These are phyloP conservation scores for Drosophila bocki DNA, from an alignment of 1,140 invertebrate genomes.

Conservation along the genomic window DNA sequence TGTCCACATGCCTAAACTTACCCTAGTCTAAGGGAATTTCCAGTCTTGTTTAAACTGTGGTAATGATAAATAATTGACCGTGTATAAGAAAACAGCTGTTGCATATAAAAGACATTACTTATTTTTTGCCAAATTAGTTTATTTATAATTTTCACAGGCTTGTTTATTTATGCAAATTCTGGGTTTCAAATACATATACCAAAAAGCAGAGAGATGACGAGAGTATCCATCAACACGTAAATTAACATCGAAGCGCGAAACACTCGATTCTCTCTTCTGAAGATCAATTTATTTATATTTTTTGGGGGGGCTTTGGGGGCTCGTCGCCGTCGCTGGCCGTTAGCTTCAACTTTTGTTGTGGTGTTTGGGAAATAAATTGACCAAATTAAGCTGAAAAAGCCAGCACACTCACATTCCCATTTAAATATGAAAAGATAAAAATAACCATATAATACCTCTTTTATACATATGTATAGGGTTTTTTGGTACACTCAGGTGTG, in stretches of 20 bases:
- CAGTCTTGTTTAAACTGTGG: not conserved
- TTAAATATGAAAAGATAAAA: slow-evolving; percentile 20
- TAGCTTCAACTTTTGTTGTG: slow-evolving; percentile 4
- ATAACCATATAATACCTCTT: not conserved
- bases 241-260: slow-evolving; percentile 29
- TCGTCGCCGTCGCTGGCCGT: slow-evolving; percentile 27
- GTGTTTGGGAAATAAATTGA: slow-evolving; percentile 33
- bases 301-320: slow-evolving; percentile 41
- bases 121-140: not conserved
- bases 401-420: not conserved
- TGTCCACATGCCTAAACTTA: not conserved
- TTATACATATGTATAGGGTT: not conserved
- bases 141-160: not conserved
- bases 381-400: slow-evolving; percentile 24
- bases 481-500: not conserved
- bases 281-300: slow-evolving; percentile 43
- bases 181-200: not conserved
- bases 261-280: slow-evolving; percentile 19
- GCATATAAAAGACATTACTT: not conserved
- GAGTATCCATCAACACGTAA: slow-evolving; percentile 8
- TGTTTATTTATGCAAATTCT: not conserved
- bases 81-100: not conserved
- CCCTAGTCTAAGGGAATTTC: not conserved
- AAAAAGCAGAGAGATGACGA: not conserved
- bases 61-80: not conserved